Evolutionary conservation across 2,888 invertebrate species (phyloP).

Genomic region (Cistogaster globosa): DNA sequence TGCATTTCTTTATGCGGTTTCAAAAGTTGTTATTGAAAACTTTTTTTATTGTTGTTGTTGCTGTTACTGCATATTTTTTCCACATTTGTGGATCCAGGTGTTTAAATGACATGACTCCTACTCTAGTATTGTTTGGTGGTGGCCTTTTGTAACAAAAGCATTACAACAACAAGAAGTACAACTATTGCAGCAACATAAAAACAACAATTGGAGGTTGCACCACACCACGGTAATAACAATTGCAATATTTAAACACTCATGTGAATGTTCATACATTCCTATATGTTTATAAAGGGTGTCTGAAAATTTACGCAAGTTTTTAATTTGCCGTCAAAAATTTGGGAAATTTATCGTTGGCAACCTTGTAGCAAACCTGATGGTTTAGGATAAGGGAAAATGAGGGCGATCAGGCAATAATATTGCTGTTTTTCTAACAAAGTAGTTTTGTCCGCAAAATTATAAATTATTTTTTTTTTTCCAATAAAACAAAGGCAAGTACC

Average conservation of each 20-base stretch:
- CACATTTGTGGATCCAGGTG: conserved; percentile 72
- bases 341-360: no score
- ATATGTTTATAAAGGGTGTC: neutral
- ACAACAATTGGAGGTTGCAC: conserved; percentile 54
- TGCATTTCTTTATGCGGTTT: conserved; percentile 52
- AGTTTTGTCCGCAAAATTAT: no score
- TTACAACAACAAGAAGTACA: conserved; percentile 54
- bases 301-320: no score
- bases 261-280: conserved; percentile 4
- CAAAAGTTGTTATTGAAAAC: conserved; percentile 26
- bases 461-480: no score
- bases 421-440: no score
- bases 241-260: conserved; percentile 21
- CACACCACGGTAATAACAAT: conserved; percentile 12
- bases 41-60: conserved; percentile 25
- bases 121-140: conserved; percentile 47
- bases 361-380: no score
- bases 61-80: conserved; percentile 64
- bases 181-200: conserved; percentile 51
- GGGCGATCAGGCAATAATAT: no score
- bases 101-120: conserved; percentile 70
- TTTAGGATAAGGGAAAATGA: no score
- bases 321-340: no score
- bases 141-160: conserved; percentile 11
- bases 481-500: no score